phyloP scores from a whole-genome alignment of 2,113 vertebrate species.

The Calidris pygmaea region DNA sequence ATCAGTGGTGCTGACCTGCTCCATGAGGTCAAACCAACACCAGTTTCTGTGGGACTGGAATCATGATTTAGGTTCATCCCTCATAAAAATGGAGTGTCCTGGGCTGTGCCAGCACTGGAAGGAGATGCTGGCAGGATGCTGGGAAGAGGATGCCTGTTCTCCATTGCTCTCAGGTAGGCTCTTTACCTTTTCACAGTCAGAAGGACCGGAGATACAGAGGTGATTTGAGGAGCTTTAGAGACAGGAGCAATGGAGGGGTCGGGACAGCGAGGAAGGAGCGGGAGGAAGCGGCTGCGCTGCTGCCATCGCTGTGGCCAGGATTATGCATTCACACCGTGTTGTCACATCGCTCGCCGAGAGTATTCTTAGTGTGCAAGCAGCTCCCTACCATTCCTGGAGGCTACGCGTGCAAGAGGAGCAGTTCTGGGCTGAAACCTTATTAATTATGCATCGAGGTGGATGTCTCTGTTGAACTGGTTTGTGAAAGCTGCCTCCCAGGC shows the following conservation, averaged over 20 bases:
- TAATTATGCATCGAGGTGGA: constrained; percentile 54
- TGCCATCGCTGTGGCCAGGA: background rate
- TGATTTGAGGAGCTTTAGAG: background rate
- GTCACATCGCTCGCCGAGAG: constrained; percentile 9
- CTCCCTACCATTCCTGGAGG: constrained; percentile 27
- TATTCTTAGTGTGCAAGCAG: constrained; percentile 27
- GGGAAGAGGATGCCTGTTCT: background rate
- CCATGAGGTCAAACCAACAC: background rate
- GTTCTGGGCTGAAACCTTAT: constrained; percentile 55
- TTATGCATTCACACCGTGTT: background rate
- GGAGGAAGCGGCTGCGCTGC: background rate
- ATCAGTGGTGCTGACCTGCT: background rate
- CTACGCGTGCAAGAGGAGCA: background rate
- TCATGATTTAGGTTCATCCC: background rate
- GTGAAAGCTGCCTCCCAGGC: constrained; percentile 59
- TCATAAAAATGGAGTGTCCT: background rate
- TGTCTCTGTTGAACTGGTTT: constrained; percentile 27
- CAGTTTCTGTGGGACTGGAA: background rate
- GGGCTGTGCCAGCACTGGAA: background rate
- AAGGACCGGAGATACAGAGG: rapidly evolving
- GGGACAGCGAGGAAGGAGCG: background rate
- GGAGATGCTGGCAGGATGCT: background rate
- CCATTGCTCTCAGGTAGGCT: background rate
- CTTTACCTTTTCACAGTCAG: rapidly evolving
- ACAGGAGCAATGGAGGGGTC: rapidly evolving